Evolutionary conservation across 2,113 vertebrate genomes (phyloP).

Genomic region (Helogale parvula): DNA sequence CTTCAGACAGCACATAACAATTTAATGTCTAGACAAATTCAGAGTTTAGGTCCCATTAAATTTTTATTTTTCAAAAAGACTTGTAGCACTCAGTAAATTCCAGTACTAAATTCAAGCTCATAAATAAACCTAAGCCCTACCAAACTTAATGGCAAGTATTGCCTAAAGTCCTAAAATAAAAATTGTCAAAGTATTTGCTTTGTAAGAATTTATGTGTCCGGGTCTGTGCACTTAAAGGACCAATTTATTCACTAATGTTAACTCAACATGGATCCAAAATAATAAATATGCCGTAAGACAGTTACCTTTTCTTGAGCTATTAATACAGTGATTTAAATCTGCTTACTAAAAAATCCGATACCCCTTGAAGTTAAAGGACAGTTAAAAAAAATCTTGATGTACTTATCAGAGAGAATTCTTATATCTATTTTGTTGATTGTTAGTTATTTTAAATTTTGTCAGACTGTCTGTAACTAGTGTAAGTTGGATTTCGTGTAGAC

Average conservation of each 20-base stretch:
- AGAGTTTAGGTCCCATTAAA: background rate
- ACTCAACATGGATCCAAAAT: background rate
- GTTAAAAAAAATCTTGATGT: background rate
- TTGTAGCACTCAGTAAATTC: constrained; percentile 5
- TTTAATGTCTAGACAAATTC: constrained; percentile 33
- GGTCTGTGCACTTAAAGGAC: background rate
- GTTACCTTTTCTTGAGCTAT: background rate
- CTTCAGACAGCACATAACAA: background rate
- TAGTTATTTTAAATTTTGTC: background rate
- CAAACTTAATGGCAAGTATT: background rate
- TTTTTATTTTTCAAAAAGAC: constrained; percentile 40
- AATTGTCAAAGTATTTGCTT: background rate
- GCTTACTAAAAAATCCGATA: background rate
- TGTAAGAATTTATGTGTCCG: constrained; percentile 20
- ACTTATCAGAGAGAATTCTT: background rate
- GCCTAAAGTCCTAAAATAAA: background rate
- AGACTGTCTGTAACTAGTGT: background rate
- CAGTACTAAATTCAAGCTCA: background rate
- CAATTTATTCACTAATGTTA: background rate
- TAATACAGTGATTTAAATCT: background rate
- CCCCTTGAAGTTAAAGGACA: background rate
- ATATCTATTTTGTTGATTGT: background rate
- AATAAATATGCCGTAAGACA: background rate
- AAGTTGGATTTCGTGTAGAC: background rate
- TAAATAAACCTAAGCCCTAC: background rate